Evolutionary conservation across 2,797 vertebrate genomes (phyloP), one percentile per base, ranked within the genome.

Genomic region (Crenichthys baileyi): DNA sequence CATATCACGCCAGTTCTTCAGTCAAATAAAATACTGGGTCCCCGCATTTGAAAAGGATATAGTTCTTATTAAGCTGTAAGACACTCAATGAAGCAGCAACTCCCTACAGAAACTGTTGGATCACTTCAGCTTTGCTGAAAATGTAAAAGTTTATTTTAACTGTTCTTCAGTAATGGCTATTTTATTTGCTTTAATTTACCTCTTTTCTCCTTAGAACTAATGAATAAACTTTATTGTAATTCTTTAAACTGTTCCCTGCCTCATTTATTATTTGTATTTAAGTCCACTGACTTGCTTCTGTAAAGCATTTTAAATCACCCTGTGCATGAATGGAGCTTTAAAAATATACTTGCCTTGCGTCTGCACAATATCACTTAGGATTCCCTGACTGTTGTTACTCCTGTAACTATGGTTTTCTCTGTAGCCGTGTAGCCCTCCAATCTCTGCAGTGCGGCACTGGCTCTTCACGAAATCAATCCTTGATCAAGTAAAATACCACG

Each of bases 341-440:
- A 18, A 63, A 63, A 29, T 12, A 68, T 24, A 68, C 39, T 41
- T 44, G 65, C 39, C 41, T 68, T 4, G 12, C 41, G 2, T 46
- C 67, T 70, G 41, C 67, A 70, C 26, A 70, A 46, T 46, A 46
- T 70, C 67, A 70, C 67, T 70, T 46, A 46, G n/a, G 67, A n/a
- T n/a, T 70, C 67, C 67, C 67, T n/a, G 67, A 70, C 24, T 46
- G 24, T 15, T 70, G 20, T 41, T 22, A 67, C 15, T 67, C 36
- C 63, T 24, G 61, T 65, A 39, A 29, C 31, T 31, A 67, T 8
- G 41, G 20, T 67, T 67, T 22, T 12, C 58, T 60, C n/a, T 5
- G n/a, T 13, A 60, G 58, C 58, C n/a, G 3, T 67, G 39, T 68
- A 68, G 65, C 65, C 41, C 67, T 26, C 67, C 46, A 70, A 46